Conservation (phyloP, 2,113 vertebrate genomes). For the Nestor notabilis region DNA sequence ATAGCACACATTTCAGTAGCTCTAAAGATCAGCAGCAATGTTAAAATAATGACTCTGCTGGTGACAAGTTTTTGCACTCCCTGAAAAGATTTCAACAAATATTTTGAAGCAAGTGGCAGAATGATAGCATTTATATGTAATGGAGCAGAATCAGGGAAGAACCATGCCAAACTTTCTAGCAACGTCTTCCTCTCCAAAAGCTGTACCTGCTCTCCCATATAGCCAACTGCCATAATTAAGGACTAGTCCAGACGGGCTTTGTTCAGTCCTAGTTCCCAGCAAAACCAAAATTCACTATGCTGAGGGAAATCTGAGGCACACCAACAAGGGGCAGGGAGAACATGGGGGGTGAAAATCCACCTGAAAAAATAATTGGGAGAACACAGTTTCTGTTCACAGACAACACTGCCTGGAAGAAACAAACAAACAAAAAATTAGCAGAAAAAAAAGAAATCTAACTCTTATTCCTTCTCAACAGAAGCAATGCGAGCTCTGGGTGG, state of each 20-base stretch:
- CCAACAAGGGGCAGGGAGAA: neutral
- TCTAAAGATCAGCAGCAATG: neutral
- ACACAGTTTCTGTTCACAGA: neutral
- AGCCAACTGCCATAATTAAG: neutral
- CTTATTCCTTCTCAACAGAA: neutral
- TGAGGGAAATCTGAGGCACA: neutral
- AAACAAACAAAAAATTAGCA: neutral
- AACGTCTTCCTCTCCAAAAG: neutral
- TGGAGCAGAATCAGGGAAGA: neutral
- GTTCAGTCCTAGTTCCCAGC: neutral
- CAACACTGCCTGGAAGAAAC: fast-evolving
- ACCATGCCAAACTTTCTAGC: neutral
- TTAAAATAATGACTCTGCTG: neutral
- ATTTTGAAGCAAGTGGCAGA: neutral
- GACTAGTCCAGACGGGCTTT: neutral
- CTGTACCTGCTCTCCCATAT: neutral
- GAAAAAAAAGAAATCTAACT: neutral
- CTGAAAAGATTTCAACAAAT: neutral
- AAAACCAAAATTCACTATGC: neutral
- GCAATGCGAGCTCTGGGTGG: fast-evolving
- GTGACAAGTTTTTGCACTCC: neutral
- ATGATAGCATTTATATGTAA: neutral
- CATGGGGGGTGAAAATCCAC: neutral
- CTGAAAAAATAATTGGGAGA: neutral
- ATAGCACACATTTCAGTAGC: neutral